Evolutionary conservation across 2,113 vertebrate species (phyloP), one percentile per base, ranked within the genome.

Genomic region (Irena cyanogastra): DNA sequence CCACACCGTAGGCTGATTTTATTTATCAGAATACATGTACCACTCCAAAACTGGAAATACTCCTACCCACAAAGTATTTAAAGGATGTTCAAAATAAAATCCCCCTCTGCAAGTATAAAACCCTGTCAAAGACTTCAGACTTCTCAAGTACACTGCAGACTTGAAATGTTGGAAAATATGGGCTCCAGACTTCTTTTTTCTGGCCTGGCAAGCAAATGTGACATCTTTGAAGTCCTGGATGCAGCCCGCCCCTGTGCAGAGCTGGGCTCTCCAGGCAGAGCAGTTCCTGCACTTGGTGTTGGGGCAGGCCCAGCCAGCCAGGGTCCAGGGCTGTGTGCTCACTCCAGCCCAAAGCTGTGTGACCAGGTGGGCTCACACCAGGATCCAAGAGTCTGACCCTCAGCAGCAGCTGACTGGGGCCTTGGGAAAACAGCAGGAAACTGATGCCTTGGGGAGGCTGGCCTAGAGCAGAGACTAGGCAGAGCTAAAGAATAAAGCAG

Each of bases 21-120:
- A 92, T 93, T 95, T 95, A 96, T 92, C 92, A 90, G 88, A 68
- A 90, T 89, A 89, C 86, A 87, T 15, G 53, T n/a, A 83, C 47
- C 15, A 4, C 60, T 83, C 94, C 93, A 89, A 96, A 97, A 96
- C 83, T 90, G 76, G 85, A 80, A 81, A 89, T 90, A 92, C 88
- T 95, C 87, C 95, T 93, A 96, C 93, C 93, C 85, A 24, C 21
- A 56, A 57, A 75, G 72, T 95, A 95, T 96, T 97, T 95, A 96
- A 95, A 95, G 91, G 87, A 80, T 90, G 79, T 93, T 93, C 79
- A 96, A 93, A 95, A 94, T 96, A 96, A 94, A 93, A 91, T 76
- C 88, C 88, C 90, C 79, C 84, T 95, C 94, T 90, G 85, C 88
- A 95, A 88, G 53, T 52, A 44, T 63, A 78, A 88, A 96, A 65